Evolutionary conservation across 1,140 invertebrate genomes (phyloP), one percentile per base, ranked within the genome.

Genomic region (Carcinoscorpius rotundicauda): DNA sequence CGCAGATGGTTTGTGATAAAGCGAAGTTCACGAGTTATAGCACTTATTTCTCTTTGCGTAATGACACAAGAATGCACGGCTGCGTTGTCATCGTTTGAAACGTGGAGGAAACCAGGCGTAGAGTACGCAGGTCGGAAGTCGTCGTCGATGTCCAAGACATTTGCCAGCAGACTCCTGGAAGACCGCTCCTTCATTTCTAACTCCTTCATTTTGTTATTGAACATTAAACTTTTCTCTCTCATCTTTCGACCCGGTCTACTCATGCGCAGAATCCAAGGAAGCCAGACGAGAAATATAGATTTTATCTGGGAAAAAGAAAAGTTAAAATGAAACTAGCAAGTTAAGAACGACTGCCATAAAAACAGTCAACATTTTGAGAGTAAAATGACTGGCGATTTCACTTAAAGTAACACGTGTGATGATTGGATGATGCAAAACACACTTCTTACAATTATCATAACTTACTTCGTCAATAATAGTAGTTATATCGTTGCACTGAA

Each of bases 131-230:
- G 83, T 60, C 88, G 82, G 79, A 91, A 90, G 81, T 93, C 89
- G 78, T 97, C 93, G 78, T 97, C 92, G 73, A 96, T 93, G 78
- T 97, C 92, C 71, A 97, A 82, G 71, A 97, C 92, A 78, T 97
- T 97, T 69, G 93, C 93, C 72, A 97, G 81, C 64, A 97, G 83
- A 73, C 89, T 93, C 78, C 93, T 93, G 63, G 92, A 95, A 61
- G 90, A 93, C 59, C 91, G 82, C 75, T 96, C 92, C 77, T 92
- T 91, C 64, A 96, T 79, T 77, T 95, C 92, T 72, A 95, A 78
- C 74, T 95, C 91, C 53, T 80, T 74, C 51, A 76, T 69, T n/a
- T 72, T 70, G 48, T 72, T 65, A 50, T 88, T 85, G 78, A 89
- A 83, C 72, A 95, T 64, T 59, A 69, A 63, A 65, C 91, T 66